Evolutionary conservation across 2,797 vertebrate species (phyloP).

Genomic region (Lerista edwardsae): DNA sequence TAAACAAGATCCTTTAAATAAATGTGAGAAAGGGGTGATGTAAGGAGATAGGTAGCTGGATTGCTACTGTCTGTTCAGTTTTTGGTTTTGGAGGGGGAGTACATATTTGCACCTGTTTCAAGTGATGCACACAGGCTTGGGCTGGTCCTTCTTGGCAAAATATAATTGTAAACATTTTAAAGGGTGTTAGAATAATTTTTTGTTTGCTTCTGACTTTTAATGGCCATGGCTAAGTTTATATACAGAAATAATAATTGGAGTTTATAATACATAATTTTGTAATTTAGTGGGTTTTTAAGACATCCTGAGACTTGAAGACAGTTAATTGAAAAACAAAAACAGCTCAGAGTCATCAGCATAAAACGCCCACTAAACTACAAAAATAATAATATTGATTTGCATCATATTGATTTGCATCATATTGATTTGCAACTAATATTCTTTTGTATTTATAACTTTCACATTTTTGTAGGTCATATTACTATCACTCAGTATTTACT

Average conservation of each 20-base stretch:
- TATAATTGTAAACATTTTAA: neutral
- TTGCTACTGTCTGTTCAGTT: no score
- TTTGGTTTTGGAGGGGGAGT: no score
- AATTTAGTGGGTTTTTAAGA: neutral
- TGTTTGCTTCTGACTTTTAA: neutral
- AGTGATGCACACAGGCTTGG: no score
- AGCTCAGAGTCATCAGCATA: no score
- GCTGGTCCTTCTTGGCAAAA: no score
- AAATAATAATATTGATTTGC: accelerated
- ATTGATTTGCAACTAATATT: neutral
- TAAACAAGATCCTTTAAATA: no score
- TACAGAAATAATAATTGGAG: neutral
- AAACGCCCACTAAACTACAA: neutral
- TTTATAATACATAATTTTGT: no score
- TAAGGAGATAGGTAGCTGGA: no score
- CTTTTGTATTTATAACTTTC: neutral
- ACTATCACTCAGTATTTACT: constrained; percentile 93
- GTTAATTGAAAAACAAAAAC: neutral
- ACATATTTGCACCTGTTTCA: no score
- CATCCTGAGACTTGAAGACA: no score
- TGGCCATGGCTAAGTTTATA: neutral
- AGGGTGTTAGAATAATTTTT: neutral
- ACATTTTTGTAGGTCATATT: constrained; percentile 85
- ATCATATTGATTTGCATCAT: neutral
- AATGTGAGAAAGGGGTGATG: no score